Percentiles rank a stretch among this genome's conserved stretches.
phyloP scores from a whole-genome alignment of 2,797 vertebrate genomes.

The Nasua narica region DNA sequence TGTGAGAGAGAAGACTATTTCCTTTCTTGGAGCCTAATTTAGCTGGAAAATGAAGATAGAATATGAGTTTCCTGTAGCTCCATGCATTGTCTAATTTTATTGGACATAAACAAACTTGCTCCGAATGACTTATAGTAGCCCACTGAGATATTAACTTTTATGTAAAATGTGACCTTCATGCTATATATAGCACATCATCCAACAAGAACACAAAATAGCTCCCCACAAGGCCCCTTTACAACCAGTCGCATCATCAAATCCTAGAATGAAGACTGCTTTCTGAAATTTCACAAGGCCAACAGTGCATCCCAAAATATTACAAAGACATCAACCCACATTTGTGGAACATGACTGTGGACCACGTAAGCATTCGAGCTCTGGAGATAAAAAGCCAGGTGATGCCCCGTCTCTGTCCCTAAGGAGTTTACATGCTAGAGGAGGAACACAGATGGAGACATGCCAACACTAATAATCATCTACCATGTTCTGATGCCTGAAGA shows the following conservation, averaged over 20 bases:
- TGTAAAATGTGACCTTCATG: conserved; percentile 49
- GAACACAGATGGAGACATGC: neutral
- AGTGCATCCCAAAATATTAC: neutral
- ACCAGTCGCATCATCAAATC: neutral
- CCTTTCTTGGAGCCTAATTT: conserved; percentile 69
- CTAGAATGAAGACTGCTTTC: neutral
- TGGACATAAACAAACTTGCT: conserved; percentile 64
- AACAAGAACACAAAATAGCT: conserved; percentile 42
- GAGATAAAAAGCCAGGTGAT: neutral
- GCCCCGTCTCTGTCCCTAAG: neutral
- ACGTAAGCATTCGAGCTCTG: neutral
- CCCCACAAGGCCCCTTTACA: neutral
- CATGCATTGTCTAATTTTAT: conserved; percentile 54
- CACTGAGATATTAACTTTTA: conserved; percentile 51
- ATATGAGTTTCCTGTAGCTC: conserved; percentile 67
- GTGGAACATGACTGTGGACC: neutral
- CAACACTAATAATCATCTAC: neutral
- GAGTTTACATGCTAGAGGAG: neutral
- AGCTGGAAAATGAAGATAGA: conserved; percentile 70
- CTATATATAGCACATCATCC: neutral
- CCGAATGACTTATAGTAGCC: conserved; percentile 39
- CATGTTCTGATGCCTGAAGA: neutral
- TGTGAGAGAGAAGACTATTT: conserved; percentile 67
- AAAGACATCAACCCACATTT: neutral
- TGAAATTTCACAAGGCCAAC: neutral